These are phyloP conservation scores for Drymodes brunneopygia DNA, from an alignment of 2,113 vertebrate species.

Conservation along the genomic window DNA sequence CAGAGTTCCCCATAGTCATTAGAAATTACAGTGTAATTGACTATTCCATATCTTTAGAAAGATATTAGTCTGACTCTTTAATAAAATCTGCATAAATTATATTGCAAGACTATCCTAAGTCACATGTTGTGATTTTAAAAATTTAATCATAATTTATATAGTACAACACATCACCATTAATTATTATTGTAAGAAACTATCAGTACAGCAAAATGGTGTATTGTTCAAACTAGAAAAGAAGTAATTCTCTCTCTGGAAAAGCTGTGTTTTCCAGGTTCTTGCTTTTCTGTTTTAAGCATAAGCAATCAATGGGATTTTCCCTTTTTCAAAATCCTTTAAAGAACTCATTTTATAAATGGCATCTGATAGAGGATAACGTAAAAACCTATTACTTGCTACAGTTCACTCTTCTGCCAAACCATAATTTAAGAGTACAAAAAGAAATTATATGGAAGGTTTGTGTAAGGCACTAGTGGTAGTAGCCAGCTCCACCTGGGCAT, in stretches of 20 bases:
- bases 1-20: conserved; percentile 1
- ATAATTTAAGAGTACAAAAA: neutral
- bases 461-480: neutral
- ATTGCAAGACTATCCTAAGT: neutral
- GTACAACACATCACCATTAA: neutral
- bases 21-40: neutral
- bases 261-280: neutral
- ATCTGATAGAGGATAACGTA: neutral
- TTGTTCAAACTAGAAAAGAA: neutral
- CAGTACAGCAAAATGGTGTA: neutral
- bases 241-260: neutral
- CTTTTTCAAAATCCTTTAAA: neutral
- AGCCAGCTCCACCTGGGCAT: neutral
- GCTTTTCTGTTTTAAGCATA: neutral
- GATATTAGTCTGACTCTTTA: neutral
- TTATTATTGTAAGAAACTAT: neutral
- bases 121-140: neutral
- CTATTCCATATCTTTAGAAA: neutral
- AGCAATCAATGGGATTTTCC: neutral
- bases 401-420: neutral
- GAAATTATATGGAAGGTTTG: neutral
- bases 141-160: neutral
- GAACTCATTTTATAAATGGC: neutral
- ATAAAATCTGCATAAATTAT: neutral
- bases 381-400: neutral